Conservation (phyloP, 2,888 invertebrate genomes). For the Philaethria dido region DNA sequence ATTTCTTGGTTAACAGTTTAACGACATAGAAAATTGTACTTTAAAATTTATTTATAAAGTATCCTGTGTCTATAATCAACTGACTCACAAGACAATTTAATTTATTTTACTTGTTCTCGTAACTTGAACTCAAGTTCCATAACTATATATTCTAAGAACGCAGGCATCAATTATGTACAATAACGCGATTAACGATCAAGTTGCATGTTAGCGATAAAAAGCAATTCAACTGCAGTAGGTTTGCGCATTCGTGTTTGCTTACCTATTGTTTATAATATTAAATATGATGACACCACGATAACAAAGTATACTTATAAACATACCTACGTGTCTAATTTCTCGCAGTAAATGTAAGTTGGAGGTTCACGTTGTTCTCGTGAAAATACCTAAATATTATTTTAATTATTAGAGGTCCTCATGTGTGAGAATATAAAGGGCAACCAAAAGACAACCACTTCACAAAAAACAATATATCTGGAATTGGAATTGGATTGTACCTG, state of each 20-base stretch:
- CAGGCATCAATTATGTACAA: conserved; percentile 13
- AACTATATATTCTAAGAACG: conserved; percentile 5
- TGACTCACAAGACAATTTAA: not conserved
- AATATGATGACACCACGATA: not conserved
- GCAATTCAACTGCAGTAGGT: conserved; percentile 6
- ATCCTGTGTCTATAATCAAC: too few relatives aligned
- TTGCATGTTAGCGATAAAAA: conserved; percentile 11
- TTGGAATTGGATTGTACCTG: too few relatives aligned
- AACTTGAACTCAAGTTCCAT: not conserved
- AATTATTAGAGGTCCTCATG: too few relatives aligned
- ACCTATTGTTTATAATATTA: conserved; percentile 3
- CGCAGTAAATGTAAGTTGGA: too few relatives aligned
- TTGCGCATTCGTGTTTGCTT: not conserved
- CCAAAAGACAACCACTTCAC: too few relatives aligned
- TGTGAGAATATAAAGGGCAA: too few relatives aligned
- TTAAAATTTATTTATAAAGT: too few relatives aligned
- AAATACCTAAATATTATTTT: too few relatives aligned
- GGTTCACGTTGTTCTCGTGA: too few relatives aligned
- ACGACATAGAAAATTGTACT: too few relatives aligned
- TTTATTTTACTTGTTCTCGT: not conserved
- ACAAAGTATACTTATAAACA: not conserved
- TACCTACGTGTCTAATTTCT: not conserved
- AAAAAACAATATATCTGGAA: too few relatives aligned
- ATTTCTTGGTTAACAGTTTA: too few relatives aligned
- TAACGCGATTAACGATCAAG: conserved; percentile 10